These are phyloP conservation scores for Bungarus multicinctus DNA, from an alignment of 2,113 vertebrate genomes.

Conservation along the genomic window DNA sequence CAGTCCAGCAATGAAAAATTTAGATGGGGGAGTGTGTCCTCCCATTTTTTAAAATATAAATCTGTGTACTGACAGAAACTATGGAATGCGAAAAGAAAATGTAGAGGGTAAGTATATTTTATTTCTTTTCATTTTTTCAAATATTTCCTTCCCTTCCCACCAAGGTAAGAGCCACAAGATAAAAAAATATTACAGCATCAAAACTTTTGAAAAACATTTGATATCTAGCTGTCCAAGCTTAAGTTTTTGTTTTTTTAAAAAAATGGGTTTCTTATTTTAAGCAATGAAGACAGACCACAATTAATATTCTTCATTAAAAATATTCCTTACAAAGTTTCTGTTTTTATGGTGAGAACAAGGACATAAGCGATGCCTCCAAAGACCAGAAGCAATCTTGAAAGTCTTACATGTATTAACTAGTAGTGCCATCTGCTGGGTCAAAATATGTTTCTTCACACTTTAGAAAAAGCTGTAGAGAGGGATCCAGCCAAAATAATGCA, in stretches of 20 bases:
- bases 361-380: not conserved
- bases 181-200: not conserved
- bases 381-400: not conserved
- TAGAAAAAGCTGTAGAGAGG: conserved; percentile 79
- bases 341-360: not conserved
- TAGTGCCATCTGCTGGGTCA: conserved; percentile 64
- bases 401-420: not conserved
- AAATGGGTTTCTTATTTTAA: conserved; percentile 9
- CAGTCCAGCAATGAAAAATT: not conserved
- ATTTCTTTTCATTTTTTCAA: not conserved
- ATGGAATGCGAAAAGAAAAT: not conserved
- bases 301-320: not conserved
- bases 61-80: not conserved
- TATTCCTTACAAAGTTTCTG: not conserved
- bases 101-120: not conserved
- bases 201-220: not conserved
- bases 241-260: not conserved
- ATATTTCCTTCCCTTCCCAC: not conserved
- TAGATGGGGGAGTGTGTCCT: fast-evolving
- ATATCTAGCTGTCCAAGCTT: too few relatives aligned
- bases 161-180: not conserved
- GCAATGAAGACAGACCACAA: not conserved
- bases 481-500: conserved; percentile 77
- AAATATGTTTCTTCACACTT: conserved; percentile 58
- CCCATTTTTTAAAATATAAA: not conserved